Base-by-base conservation (phyloP, 2,797 vertebrate genomes). In the Sebastes diaconus region DNA sequence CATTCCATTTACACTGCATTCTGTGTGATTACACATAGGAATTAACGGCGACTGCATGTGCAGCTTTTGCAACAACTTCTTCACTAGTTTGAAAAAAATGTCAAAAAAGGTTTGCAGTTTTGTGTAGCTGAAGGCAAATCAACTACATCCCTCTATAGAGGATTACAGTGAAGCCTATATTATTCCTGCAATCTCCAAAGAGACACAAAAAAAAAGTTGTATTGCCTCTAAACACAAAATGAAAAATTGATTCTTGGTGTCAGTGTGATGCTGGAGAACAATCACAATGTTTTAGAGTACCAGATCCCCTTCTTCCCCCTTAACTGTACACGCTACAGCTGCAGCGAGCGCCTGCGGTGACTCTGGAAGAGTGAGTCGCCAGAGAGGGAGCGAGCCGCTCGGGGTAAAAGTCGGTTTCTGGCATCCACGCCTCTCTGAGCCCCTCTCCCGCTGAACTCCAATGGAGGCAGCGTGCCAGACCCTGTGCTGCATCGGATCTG, bases 231-330 rank as follows among this genome's bases (percentile, higher is more conserved):
- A 88, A 87, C 84, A 86, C 75, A 63, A 85, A 85, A 87, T 92
- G 68, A 88, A 84, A 84, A 88, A 91, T 89, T 76, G 72, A 94
- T 90, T 91, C 75, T 84, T 46, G 70, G 67, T 84, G 80, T 87
- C 84, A 84, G 79, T 42, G 83, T 59, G 81, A 86, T 84, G 76
- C 75, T 70, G 66, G 63, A 68, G 89, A 88, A 89, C 84, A 88
- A 82, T 88, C 87, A 46, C 67, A 73, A 39, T 81, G 84, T 82
- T 84, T 81, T 61, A 46, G 50, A 69, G 75, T 4, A 67, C 68
- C 81, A 76, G 32, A 86, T 83, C 69, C 76, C 61, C 68, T 77
- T 73, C 73, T 77, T 70, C 75, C 67, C 27, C 36, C 73, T 80
- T 59, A 84, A 81, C 87, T 83, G 83, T 60, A 61, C 50, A 52